Evolutionary conservation across 2,888 invertebrate genomes (phyloP), one percentile per base, ranked within the genome.

Genomic region (Encarsia formosa): DNA sequence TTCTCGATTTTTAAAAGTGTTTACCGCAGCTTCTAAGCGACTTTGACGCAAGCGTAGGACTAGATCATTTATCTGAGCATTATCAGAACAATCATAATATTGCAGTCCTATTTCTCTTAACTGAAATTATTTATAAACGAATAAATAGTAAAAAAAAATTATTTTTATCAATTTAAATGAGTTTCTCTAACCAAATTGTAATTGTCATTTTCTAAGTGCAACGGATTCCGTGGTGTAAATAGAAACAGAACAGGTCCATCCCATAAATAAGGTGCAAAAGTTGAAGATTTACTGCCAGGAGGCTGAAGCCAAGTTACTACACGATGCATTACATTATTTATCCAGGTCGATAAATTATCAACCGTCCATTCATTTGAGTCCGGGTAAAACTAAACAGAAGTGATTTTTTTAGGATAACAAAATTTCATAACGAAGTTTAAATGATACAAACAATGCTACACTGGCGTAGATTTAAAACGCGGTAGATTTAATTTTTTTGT

Each of bases 151-250:
- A 29, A 29, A 29, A 29, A 29, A 29, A 29, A 9, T 29, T 9
- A 29, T 29, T 9, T 29, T 29, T 29, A 29, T 29, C 13, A 29
- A 29, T 34, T 5, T 9, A 15, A 34, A 34, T 34, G 5, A 34
- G 15, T 5, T 15, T 34, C n/a, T 11, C 56, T 54, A 77, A 89
- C 89, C 81, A 89, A 75, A 62, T 83, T 78, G 69, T 85, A 87
- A 63, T 84, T 81, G 42, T 86, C 85, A 62, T 82, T 79, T 59
- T 80, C 77, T 46, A 77, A 74, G 64, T 81, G 78, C 34, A 88
- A 74, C n/a, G 88, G 85, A 72, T 87, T 87, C 53, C 84, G 77
- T 6, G 90, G 88, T 1, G 89, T 87, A 65, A 91, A 91, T 49
- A 91, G 72, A 59, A 92, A 78, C 32, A 92, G 72, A 37, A 86